Base-by-base conservation (phyloP, 2,888 invertebrate species). In the Gymnoscelis rufifasciata region DNA sequence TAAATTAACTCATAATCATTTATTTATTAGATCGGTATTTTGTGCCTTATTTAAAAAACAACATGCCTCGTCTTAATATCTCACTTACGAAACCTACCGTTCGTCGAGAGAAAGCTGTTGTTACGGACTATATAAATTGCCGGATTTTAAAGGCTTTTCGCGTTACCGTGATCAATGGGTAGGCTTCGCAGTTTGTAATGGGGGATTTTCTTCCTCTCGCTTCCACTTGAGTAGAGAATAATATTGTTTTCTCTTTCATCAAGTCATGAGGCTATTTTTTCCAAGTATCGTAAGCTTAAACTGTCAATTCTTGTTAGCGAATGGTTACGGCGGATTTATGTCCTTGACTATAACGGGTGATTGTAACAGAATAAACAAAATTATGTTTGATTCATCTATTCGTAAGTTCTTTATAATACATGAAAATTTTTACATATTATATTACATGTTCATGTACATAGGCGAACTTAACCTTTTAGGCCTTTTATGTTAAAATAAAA, bases 101-200 rank as follows among this genome's bases (percentile, higher is more conserved):
- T 60, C 62, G 54, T 55, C 59, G 52, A 62, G 60, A 66, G 60
- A 66, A 66, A 69, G 72, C 73, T 76, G 75, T 81, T 77, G 71
- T 52, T 52, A 52, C 52, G 59, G 66, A 76, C 78, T 77, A 78
- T 82, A 84, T 83, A 84, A 83, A 84, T 86, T 83, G 83, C 72
- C 64, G 81, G 83, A 82, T 82, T 84, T 79, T 77, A 71, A 76
- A 78, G 76, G 83, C 81, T 83, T 84, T 82, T 71, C 81, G 79
- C 78, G 73, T 79, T 78, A 71, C 79, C 68, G 79, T 84, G 83
- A 84, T 84, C 83, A 82, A 83, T 84, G 83, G 62, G 71, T 64
- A 71, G 76, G 80, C 83, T 80, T 80, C 72, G 64, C 74, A 75
- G 72, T 78, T 79, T 76, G 77, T 82, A 79, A 81, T 78, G 73